phyloP scores from a whole-genome alignment of 1,140 invertebrate genomes.

The Trichonephila clavata region DNA sequence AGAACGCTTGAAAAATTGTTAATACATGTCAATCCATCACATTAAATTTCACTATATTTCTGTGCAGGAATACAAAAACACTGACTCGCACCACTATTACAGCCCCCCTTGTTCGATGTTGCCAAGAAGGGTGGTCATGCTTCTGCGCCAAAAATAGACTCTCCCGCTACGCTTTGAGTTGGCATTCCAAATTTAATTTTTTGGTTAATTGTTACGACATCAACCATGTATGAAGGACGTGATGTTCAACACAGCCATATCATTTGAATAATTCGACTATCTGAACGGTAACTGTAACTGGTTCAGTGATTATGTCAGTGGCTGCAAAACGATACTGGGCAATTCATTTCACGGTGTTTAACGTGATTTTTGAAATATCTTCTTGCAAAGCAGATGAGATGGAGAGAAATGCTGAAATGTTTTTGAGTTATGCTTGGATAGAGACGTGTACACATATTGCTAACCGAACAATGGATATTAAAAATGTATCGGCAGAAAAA shows the following conservation, averaged over 20 bases:
- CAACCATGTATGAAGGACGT: conserved; percentile 52
- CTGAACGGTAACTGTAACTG: background rate
- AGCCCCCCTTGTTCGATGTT: background rate
- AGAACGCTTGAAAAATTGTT: too few relatives aligned
- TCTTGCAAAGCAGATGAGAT: background rate
- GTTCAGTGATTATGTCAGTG: conserved; percentile 15
- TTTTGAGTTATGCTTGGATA: background rate
- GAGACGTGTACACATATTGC: background rate
- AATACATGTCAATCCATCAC: too few relatives aligned
- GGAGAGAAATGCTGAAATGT: background rate
- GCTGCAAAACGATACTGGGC: conserved; percentile 1
- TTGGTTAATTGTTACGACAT: conserved; percentile 50
- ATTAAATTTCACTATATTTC: too few relatives aligned
- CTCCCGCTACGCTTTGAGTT: background rate
- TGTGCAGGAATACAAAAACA: background rate
- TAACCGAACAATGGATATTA: background rate
- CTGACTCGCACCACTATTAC: background rate
- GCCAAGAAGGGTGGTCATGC: background rate
- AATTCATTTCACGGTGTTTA: conserved; percentile 40
- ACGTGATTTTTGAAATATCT: conserved; percentile 26
- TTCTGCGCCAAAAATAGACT: conserved; percentile 22
- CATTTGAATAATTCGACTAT: conserved; percentile 52
- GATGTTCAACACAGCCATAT: conserved; percentile 41
- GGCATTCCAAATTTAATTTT: conserved; percentile 44
- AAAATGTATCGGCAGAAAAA: too few relatives aligned